Base-by-base conservation (phyloP, 2,113 vertebrate species). In the Acrocephalus kingi region DNA sequence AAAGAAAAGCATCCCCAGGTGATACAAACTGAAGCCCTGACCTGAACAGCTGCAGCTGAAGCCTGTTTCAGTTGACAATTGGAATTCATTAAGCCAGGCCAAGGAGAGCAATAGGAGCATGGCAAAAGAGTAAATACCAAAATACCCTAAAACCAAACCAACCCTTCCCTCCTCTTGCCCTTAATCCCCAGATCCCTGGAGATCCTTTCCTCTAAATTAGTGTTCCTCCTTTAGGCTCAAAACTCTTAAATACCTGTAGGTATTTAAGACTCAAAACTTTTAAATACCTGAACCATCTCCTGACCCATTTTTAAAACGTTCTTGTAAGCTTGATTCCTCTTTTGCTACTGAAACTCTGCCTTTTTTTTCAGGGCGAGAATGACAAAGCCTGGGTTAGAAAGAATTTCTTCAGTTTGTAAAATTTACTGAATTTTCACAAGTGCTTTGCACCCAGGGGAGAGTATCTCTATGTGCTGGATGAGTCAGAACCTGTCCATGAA, bases 381-480 rank as follows among this genome's bases (percentile, higher is more conserved):
- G 30, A 10, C 0, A 6, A 56, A 54, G 18, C 7, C 7, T 45
- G 27, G 5, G 13, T 37, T 1, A 0, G 13, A 28, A 52, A 66
- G 13, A 35, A 25, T 75, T 91, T 63, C 14, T 67, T 69, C 24
- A 20, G 21, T 78, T 69, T 35, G 31, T 23, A 63, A 64, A 24
- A 52, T 56, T 21, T 51, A 15, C 33, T 31, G 48, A 37, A 17
- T 76, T 94, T 62, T 61, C 33, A 46, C 13, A 31, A 18, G 21
- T 25, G 6, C 35, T 81, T 74, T 68, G 23, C 8, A 13, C 12
- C 2, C 33, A 20, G 27, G 39, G 63, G 31, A n/a, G 11, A 15
- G 13, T 43, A 20, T 10, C 18, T 86, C 15, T 3, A 3, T 63
- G 13, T 69, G 33, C 77, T 76, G 69, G 23, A 30, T 2, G 1